Evolutionary conservation across 2,113 vertebrate species (phyloP).

Genomic region (Leptocoma aspasia): DNA sequence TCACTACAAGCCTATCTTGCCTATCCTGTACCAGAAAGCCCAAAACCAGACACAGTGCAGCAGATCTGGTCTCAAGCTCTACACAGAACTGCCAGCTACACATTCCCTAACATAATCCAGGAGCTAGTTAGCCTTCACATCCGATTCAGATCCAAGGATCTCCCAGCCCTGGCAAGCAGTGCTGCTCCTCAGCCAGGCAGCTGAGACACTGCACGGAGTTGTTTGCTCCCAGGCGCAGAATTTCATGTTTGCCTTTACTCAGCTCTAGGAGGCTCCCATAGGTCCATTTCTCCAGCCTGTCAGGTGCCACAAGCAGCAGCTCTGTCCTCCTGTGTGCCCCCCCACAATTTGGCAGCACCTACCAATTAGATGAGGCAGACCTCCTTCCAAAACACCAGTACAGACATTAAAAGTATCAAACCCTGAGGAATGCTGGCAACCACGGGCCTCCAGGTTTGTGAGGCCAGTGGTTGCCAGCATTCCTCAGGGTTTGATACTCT

Average conservation of each 20-base stretch:
- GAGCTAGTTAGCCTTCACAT: not conserved
- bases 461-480: too few relatives aligned
- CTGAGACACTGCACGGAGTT: not conserved
- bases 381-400: not conserved
- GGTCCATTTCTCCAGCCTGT: not conserved
- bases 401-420: not conserved
- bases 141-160: accelerated
- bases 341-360: not conserved
- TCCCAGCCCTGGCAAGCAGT: not conserved
- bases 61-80: not conserved
- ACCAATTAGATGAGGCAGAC: not conserved
- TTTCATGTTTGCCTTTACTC: not conserved
- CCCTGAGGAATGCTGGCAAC: not conserved
- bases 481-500: too few relatives aligned
- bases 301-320: not conserved
- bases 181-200: not conserved
- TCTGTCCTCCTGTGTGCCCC: not conserved
- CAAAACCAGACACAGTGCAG: not conserved
- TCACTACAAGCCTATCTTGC: not conserved
- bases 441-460: not conserved
- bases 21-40: not conserved
- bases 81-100: not conserved
- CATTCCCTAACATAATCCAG: not conserved
- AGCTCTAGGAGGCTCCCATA: not conserved
- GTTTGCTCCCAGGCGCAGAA: not conserved